These are phyloP conservation scores for Hemichromis elongatus DNA, from an alignment of 2,113 vertebrate species.

Conservation along the genomic window DNA sequence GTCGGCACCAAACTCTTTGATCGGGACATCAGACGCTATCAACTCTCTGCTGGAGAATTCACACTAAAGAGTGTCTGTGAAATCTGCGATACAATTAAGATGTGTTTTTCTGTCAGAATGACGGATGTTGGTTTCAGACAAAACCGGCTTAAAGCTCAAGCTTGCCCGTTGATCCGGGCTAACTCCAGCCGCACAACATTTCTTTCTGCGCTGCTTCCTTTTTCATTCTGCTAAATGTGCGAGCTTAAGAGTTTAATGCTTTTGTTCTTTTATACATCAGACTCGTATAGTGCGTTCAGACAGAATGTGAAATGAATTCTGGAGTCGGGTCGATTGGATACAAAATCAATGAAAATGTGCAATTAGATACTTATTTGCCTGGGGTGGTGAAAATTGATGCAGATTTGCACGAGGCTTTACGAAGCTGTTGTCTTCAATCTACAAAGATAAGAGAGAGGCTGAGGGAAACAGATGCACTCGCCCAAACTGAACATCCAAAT, in stretches of 20 bases:
- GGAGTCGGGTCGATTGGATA: not conserved
- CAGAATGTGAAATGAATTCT: not conserved
- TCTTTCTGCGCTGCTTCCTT: not conserved
- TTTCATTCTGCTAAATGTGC: not conserved
- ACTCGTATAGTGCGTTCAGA: not conserved
- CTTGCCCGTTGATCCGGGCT: not conserved
- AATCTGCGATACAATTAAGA: not conserved
- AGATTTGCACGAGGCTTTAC: not conserved
- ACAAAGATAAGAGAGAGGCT: not conserved
- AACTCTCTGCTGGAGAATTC: not conserved
- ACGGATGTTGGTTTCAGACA: not conserved
- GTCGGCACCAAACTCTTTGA: not conserved
- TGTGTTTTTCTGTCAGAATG: not conserved
- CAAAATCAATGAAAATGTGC: not conserved
- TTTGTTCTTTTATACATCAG: not conserved
- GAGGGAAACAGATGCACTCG: not conserved
- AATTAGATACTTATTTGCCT: not conserved
- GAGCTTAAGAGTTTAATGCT: not conserved
- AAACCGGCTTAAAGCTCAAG: not conserved
- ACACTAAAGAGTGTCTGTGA: not conserved
- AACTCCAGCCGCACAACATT: not conserved
- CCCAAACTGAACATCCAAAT: not conserved
- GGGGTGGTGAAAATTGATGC: not conserved
- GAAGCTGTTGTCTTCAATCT: not conserved
- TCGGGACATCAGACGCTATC: slow-evolving; percentile 24